Percentiles rank a stretch among this genome's conserved stretches.
Evolutionary conservation across 1,140 invertebrate genomes (phyloP).

Genomic region (Aphidius ervi): DNA sequence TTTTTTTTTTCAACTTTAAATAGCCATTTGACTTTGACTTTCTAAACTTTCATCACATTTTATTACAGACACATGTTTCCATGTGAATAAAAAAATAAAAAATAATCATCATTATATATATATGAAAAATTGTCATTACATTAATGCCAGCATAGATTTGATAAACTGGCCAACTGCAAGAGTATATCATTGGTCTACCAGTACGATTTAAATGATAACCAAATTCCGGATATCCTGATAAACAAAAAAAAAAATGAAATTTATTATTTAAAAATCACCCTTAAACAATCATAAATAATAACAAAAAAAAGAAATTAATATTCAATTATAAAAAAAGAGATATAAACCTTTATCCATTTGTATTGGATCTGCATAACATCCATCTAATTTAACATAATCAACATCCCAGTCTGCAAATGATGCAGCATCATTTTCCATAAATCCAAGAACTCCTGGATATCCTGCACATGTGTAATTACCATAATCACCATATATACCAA

Average conservation of each 20-base stretch:
- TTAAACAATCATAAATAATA: conserved; percentile 6
- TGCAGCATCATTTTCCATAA: conserved; percentile 79
- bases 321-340: not conserved
- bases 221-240: conserved; percentile 83
- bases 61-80: not conserved
- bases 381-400: conserved; percentile 95
- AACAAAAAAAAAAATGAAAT: conserved; percentile 17
- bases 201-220: conserved; percentile 82
- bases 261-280: conserved; percentile 13
- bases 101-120: not conserved
- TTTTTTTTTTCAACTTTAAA: too few species aligned
- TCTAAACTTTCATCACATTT: conserved; percentile 7
- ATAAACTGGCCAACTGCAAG: conserved; percentile 96
- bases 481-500: conserved; percentile 97
- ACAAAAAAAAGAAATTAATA: too few species aligned
- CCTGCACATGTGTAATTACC: conserved; percentile 93
- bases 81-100: not conserved
- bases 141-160: conserved; percentile 81
- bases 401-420: conserved; percentile 96
- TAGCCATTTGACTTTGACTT: not conserved
- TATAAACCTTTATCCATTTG: conserved; percentile 72
- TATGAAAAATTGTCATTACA: conserved; percentile 48
- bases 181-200: conserved; percentile 90
- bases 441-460: conserved; percentile 88
- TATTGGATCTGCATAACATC: conserved; percentile 80